phyloP scores from a whole-genome alignment of 2,797 vertebrate species.

The Eurystomus glaucurus region DNA sequence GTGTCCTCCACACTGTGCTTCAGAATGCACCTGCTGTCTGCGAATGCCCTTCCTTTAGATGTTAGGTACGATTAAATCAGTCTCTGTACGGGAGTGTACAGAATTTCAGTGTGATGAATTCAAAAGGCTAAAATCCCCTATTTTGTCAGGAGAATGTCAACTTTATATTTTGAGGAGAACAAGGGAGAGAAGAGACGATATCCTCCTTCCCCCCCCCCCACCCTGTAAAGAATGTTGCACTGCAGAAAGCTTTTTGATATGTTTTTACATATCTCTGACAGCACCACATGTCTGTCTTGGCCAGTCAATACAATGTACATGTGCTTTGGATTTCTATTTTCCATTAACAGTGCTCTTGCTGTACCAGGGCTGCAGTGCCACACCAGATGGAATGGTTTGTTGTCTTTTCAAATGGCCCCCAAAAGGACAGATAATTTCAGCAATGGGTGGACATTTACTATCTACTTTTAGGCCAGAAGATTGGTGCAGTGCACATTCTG shows the following conservation, averaged over 20 bases:
- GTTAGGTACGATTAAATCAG: neutral
- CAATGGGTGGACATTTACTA: neutral
- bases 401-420: neutral
- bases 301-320: neutral
- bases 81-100: rapidly evolving
- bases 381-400: neutral
- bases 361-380: neutral
- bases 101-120: neutral
- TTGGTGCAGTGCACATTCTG: neutral
- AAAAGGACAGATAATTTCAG: neutral
- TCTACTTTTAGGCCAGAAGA: neutral
- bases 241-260: neutral
- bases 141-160: neutral
- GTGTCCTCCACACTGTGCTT: neutral
- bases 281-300: neutral
- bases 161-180: neutral
- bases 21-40: rapidly evolving
- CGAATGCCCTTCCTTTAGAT: neutral
- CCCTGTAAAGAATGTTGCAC: neutral
- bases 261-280: neutral
- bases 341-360: neutral
- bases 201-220: rapidly evolving
- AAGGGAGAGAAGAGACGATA: neutral
- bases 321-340: neutral
- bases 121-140: neutral